Evolutionary conservation across 2,888 invertebrate genomes (phyloP), one percentile per base, ranked within the genome.

Genomic region (Hyppa rectilinea): DNA sequence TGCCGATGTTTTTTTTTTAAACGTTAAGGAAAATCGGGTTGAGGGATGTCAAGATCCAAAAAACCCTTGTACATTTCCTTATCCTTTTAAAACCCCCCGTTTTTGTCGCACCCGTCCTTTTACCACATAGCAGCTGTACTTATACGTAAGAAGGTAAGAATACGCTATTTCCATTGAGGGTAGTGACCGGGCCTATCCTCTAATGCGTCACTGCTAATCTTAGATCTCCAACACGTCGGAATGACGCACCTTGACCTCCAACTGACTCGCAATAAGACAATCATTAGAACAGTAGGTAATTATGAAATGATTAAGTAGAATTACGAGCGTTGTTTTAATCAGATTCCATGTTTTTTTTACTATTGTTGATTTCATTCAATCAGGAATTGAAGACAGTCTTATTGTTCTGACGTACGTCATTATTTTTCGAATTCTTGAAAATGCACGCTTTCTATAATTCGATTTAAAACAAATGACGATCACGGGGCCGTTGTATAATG

Each of bases 171-270:
- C 71, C 40, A 80, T 75, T 65, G 78, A 83, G 89, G 88, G 87
- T 90, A 89, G 87, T 90, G 91, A 90, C 89, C 90, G 89, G 79
- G 83, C 84, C 85, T 86, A 87, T 87, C 81, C 83, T 81, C 70
- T 65, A 68, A 85, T 91, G 92, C 91, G 93, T 94, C 94, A 94
- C 78, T 78, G 87, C 92, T 94, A 94, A 94, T 93, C 92, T 93
- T 92, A 90, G 91, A 86, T 88, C 86, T 78, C 81, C 77, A 84
- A 86, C 83, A 86, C 87, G 84, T 81, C 74, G 69, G 58, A 82
- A 78, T 88, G 90, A 90, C 90, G 88, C 87, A 87, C 88, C 87
- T 87, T 91, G 92, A 92, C 90, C 91, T 90, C 88, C 78, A 89
- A 88, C 88, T 90, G 91, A 91, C 86, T 92, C 91, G 90, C 66